A percentile compares a stretch with the other conserved stretches of the same genome.
Conservation (phyloP, 1,140 invertebrate genomes). For the Heliconius eleuchia region DNA sequence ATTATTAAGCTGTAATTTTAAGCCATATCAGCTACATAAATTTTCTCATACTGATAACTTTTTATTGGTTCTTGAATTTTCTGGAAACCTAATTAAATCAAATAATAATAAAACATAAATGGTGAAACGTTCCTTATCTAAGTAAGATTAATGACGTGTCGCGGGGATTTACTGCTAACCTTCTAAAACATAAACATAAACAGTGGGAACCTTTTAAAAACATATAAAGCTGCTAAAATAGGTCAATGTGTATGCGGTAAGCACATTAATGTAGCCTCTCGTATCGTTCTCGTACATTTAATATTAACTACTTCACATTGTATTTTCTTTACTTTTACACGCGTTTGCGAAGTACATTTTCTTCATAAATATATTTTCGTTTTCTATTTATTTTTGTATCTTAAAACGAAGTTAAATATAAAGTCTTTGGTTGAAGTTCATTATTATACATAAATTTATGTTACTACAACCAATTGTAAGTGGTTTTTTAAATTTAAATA, state of each 20-base stretch:
- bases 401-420: no score
- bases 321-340: background rate
- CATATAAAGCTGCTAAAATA: background rate
- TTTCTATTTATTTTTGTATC: no score
- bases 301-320: background rate
- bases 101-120: background rate
- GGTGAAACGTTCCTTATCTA: background rate
- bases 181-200: background rate
- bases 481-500: no score
- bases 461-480: no score
- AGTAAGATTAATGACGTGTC: slow-evolving; percentile 10
- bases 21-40: background rate
- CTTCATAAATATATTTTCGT: no score
- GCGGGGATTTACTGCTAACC: background rate
- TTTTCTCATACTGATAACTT: background rate
- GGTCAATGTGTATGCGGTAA: background rate
- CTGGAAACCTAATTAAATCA: background rate
- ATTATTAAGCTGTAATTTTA: background rate
- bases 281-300: background rate
- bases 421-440: no score
- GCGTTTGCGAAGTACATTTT: background rate
- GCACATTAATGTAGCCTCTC: background rate
- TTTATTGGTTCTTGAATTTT: background rate
- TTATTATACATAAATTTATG: no score
- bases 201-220: background rate